Conservation (phyloP, 2,888 invertebrate species). For the Notodromas monacha region DNA sequence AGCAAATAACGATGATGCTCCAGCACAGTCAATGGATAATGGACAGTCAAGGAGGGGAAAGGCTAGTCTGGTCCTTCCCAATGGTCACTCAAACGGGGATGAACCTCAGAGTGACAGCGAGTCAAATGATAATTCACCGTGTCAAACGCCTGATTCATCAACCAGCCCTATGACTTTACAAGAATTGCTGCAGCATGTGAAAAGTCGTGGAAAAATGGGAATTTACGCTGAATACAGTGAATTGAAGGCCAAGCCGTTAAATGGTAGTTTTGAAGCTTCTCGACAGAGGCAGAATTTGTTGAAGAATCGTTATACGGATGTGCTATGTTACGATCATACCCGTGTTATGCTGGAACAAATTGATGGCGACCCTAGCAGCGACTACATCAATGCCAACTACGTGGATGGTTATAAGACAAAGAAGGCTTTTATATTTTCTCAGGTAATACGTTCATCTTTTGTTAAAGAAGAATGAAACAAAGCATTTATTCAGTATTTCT, state of each 20-base stretch:
- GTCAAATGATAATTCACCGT: too few species aligned
- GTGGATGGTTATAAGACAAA: conserved; percentile 92
- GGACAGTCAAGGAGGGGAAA: conserved; percentile 9
- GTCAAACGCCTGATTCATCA: not conserved
- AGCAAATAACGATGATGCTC: conserved; percentile 40
- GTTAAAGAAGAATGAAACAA: too few species aligned
- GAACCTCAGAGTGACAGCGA: too few species aligned
- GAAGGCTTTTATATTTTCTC: conserved; percentile 87
- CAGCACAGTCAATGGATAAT: conserved; percentile 10
- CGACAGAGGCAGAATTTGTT: conserved; percentile 12
- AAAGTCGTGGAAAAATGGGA: conserved; percentile 34
- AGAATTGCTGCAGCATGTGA: conserved; percentile 37
- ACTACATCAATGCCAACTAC: conserved; percentile 91
- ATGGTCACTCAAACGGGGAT: too few species aligned
- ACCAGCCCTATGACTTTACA: conserved; percentile 23
- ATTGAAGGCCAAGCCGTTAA: conserved; percentile 45
- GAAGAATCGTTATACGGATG: conserved; percentile 49
- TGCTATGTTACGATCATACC: conserved; percentile 78
- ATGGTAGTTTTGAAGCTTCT: conserved; percentile 33
- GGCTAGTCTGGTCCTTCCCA: conserved; percentile 9
- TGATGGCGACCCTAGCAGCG: conserved; percentile 30
- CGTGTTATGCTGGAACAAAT: conserved; percentile 50
- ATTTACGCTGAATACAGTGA: conserved; percentile 58
- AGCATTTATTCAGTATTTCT: too few species aligned
- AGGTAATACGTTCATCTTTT: too few species aligned